Percentiles rank a stretch among this genome's conserved stretches.
Evolutionary conservation across 2,113 vertebrate genomes (phyloP).

Genomic region (Lanius ludovicianus): DNA sequence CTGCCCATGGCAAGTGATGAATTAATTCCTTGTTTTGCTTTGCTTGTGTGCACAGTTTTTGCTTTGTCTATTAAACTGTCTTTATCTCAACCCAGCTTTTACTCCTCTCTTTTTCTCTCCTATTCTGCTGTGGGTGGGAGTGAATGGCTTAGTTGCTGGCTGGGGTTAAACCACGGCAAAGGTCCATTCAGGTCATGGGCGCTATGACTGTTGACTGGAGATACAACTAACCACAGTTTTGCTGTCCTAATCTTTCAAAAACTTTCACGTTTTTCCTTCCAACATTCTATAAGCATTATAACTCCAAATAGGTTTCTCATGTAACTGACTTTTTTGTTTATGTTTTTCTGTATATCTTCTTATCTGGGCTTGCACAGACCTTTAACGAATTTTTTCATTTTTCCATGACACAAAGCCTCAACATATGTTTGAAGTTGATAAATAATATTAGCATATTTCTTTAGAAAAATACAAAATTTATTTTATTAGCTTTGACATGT

Average conservation of each 20-base stretch:
- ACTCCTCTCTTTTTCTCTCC: neutral
- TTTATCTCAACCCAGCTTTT: neutral
- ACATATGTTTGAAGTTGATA: neutral
- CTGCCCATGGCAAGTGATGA: neutral
- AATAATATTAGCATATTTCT: neutral
- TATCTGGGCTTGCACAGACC: neutral
- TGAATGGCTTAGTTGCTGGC: neutral
- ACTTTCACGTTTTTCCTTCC: neutral
- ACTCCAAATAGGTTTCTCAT: neutral
- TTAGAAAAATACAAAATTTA: neutral
- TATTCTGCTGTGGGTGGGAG: neutral
- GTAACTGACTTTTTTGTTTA: neutral
- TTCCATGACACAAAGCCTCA: neutral
- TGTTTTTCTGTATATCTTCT: neutral
- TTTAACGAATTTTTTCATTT: neutral
- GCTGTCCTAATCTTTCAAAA: neutral
- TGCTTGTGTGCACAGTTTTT: fast-evolving
- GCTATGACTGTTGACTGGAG: neutral
- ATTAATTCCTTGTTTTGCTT: neutral
- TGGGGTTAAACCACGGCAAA: neutral
- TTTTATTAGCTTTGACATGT: neutral
- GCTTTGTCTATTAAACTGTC: neutral
- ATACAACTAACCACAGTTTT: neutral
- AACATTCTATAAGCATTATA: neutral
- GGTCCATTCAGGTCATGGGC: neutral